Evolutionary conservation across 2,113 vertebrate species (phyloP).

Genomic region (Hemichromis elongatus): DNA sequence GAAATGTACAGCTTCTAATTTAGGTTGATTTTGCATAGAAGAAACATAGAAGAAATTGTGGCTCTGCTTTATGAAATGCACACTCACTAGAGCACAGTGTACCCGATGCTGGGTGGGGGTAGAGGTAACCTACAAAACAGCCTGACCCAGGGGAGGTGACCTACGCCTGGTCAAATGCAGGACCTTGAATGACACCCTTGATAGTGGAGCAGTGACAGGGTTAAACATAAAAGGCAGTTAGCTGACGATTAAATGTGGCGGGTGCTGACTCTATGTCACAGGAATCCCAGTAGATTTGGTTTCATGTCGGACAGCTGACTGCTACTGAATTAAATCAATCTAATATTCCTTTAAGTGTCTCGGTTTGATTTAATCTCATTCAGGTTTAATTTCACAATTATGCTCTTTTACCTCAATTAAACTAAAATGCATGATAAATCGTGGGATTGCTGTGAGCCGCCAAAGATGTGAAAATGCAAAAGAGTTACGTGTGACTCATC

Average conservation of each 20-base stretch:
- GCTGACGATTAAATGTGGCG: conserved; percentile 26
- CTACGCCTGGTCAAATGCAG: not conserved
- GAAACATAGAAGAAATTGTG: not conserved
- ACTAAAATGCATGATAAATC: not conserved
- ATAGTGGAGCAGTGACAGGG: conserved; percentile 32
- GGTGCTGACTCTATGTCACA: not conserved
- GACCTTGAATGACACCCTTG: conserved; percentile 27
- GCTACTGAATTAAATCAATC: not conserved
- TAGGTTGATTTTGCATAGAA: not conserved
- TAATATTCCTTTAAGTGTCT: not conserved
- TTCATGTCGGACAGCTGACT: not conserved
- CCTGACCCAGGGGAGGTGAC: conserved; percentile 35
- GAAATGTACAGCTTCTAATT: not conserved
- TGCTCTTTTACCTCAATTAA: not conserved
- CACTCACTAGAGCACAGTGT: not conserved
- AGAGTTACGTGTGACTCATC: not conserved
- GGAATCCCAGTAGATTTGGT: not conserved
- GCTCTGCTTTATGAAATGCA: not conserved
- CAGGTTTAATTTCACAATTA: not conserved
- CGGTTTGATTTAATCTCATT: not conserved
- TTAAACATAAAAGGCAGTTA: conserved; percentile 48
- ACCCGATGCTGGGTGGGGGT: not conserved
- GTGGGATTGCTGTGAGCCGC: rapidly evolving
- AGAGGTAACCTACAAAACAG: not conserved
- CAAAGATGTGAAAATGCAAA: not conserved